Evolutionary conservation across 1,140 invertebrate genomes (phyloP).

Genomic region (Varroa destructor): DNA sequence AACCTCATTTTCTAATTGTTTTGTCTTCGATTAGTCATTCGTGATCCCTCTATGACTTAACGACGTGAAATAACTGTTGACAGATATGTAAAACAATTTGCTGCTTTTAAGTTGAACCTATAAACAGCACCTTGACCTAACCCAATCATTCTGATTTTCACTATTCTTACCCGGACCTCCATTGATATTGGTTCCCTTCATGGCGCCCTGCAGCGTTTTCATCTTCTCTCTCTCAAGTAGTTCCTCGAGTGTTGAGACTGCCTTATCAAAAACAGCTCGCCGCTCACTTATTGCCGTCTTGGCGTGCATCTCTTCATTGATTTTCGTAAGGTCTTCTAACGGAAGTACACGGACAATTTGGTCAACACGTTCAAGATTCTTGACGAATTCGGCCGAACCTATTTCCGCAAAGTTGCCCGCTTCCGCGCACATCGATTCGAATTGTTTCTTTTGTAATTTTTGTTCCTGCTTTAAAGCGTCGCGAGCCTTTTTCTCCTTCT

Average conservation of each 20-base stretch:
- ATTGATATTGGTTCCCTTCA: slow-evolving; percentile 13
- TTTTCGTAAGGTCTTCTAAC: slow-evolving; percentile 31
- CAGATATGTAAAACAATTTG: no score
- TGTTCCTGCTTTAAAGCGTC: slow-evolving; percentile 67
- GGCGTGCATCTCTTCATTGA: slow-evolving; percentile 35
- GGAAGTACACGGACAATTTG: slow-evolving; percentile 55
- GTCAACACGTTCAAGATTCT: slow-evolving; percentile 51
- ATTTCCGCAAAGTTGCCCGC: slow-evolving; percentile 13
- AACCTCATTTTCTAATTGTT: no score
- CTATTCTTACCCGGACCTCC: slow-evolving; percentile 31
- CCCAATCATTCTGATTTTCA: no score
- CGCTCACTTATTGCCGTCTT: slow-evolving; percentile 31
- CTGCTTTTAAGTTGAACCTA: no score
- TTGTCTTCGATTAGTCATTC: no score
- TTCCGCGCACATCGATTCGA: slow-evolving; percentile 14
- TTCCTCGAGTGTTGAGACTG: not conserved
- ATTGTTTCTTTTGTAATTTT: slow-evolving; percentile 43
- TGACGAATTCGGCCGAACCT: slow-evolving; percentile 17
- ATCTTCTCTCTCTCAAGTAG: slow-evolving; percentile 4
- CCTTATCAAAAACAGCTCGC: not conserved
- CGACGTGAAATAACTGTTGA: no score
- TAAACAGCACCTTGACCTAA: no score
- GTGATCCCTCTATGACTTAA: no score
- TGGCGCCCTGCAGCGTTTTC: not conserved
- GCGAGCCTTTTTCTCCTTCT: slow-evolving; percentile 68